Evolutionary conservation across 2,888 invertebrate genomes (phyloP), one percentile per base, ranked within the genome.

Genomic region (Drosophila hamatofila): DNA sequence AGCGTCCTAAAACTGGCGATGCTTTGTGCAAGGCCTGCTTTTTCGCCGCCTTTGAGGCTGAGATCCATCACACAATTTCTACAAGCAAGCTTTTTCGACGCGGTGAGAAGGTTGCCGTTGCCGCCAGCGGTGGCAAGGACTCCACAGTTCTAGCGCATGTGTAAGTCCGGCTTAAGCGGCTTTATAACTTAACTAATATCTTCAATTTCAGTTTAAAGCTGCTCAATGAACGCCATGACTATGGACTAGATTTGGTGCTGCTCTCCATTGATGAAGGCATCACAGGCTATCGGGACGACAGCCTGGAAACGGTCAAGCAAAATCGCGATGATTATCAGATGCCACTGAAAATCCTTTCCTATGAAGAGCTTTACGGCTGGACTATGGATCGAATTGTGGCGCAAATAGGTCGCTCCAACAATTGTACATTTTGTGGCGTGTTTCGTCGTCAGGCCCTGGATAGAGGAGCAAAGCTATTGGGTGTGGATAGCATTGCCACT

Each of bases 231-330:
- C 95, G 96, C 54, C 96, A 99, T 92, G 94, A 97, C 75, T 99
- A 99, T 93, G 97, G 97, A 0, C 93, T 99, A 16, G 95, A 98
- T 64, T 94, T 99, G 42, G 95, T 97, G 81, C 94, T 99, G 33
- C 94, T 99, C 42, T 99, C 99, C 0, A 98, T 99, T 77, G 99
- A 99, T 92, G 99, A 99, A 94, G 99, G 99, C 64, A 99, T 99
- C 76, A 98, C 98, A 75, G 97, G 97, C 1, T 98, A 98, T 92
- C 94, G 99, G 81, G 99, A 99, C 93, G 99, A 99, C 92, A 99
- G 99, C 92, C 94, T 99, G 61, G 96, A 98, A 93, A 99, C 99
- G 1, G 99, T 99, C 0, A 97, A 98, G 92, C 95, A 96, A 91
- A 99, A 99, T 92, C 95, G 97, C 64, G 96, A 97, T 85, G 98